Conservation (phyloP, 2,888 invertebrate species). For the Pheosia gnoma region DNA sequence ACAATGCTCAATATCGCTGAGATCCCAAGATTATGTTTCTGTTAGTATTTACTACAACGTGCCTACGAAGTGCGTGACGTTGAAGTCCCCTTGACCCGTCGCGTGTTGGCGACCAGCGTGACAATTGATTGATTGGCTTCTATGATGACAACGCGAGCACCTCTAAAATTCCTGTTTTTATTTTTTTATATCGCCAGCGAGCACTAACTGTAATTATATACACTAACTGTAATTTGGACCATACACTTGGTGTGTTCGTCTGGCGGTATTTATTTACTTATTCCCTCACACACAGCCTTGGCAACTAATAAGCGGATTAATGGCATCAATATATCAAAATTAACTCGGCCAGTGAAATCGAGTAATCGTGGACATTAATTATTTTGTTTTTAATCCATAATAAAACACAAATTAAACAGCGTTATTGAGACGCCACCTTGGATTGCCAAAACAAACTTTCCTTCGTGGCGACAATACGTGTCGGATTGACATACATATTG, state of each 20-base stretch:
- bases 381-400: constrained; percentile 11
- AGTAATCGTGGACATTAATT: constrained; percentile 25
- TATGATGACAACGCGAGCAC: not conserved
- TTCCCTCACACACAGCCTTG: constrained; percentile 12
- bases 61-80: not conserved
- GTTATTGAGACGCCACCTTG: constrained; percentile 36
- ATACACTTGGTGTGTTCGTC: too few relatives aligned
- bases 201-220: too few relatives aligned
- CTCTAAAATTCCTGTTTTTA: not conserved
- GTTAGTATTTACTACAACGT: not conserved
- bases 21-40: not conserved
- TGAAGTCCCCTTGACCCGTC: not conserved
- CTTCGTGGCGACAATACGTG: constrained; percentile 13
- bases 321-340: constrained; percentile 28
- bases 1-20: not conserved
- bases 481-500: constrained; percentile 18
- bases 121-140: constrained; percentile 7
- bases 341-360: constrained; percentile 24
- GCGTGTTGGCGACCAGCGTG: not conserved
- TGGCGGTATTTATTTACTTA: too few relatives aligned
- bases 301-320: constrained; percentile 20
- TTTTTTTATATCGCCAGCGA: not conserved
- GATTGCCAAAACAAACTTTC: constrained; percentile 28
- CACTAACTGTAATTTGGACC: too few relatives aligned
- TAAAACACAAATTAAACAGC: constrained; percentile 7